phyloP scores from a whole-genome alignment of 2,113 vertebrate species.

The Hippolais icterina region DNA sequence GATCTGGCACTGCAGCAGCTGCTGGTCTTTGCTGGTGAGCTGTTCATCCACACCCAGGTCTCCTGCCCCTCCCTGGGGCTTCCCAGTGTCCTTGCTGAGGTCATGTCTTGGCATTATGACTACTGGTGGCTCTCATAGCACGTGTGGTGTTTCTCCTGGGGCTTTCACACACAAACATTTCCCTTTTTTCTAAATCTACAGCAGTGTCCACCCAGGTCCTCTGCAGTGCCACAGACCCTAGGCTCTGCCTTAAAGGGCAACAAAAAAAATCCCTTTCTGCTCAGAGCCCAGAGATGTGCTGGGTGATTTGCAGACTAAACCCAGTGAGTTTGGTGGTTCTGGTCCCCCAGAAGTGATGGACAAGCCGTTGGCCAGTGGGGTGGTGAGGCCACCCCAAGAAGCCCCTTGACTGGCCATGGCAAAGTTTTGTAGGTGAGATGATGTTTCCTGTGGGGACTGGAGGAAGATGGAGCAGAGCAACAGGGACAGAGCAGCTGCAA shows the following conservation, averaged over 20 bases:
- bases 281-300: neutral
- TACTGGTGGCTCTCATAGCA: neutral
- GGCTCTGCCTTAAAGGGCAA: neutral
- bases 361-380: rapidly evolving
- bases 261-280: neutral
- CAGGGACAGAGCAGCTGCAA: neutral
- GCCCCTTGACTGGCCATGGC: neutral
- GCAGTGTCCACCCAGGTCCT: neutral
- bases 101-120: rapidly evolving
- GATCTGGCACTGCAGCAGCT: rapidly evolving
- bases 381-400: rapidly evolving
- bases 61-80: neutral
- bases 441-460: neutral
- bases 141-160: rapidly evolving
- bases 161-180: neutral
- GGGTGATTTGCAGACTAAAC: neutral
- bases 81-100: neutral
- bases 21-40: rapidly evolving
- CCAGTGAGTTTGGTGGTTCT: rapidly evolving
- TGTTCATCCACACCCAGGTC: rapidly evolving
- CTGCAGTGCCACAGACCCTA: neutral
- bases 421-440: neutral
- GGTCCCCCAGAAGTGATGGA: neutral
- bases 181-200: neutral
- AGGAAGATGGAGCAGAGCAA: neutral